Percentiles rank a stretch among this genome's conserved stretches.
phyloP scores from a whole-genome alignment of 2,888 invertebrate genomes.

The Lycophotia porphyrea region DNA sequence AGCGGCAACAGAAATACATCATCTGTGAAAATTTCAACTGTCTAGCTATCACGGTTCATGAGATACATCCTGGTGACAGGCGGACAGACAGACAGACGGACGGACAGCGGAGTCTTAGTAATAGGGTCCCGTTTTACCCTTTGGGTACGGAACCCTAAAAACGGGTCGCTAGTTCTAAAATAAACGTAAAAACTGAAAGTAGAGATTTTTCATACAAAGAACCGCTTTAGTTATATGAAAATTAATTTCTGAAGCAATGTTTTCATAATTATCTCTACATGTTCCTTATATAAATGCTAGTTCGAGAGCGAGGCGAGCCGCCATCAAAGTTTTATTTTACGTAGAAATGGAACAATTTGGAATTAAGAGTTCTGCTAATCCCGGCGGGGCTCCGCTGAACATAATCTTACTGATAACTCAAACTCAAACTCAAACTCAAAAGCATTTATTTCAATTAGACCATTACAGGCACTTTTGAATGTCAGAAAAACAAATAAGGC shows the following conservation, averaged over 20 bases:
- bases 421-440: no score
- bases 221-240: neutral
- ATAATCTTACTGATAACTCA: slow-evolving; percentile 33
- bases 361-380: slow-evolving; percentile 46
- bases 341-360: slow-evolving; percentile 34
- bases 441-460: no score
- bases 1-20: no score
- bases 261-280: slow-evolving; percentile 17
- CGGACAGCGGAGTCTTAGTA: no score
- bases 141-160: no score
- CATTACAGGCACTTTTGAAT: no score
- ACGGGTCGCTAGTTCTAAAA: neutral
- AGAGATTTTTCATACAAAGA: neutral
- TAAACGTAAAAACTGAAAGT: neutral
- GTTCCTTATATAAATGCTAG: slow-evolving; percentile 9
- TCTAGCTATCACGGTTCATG: no score
- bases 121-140: no score
- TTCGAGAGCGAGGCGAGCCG: slow-evolving; percentile 11
- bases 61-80: no score
- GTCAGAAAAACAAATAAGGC: no score
- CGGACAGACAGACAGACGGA: no score
- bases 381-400: slow-evolving; percentile 17
- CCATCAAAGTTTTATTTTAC: slow-evolving; percentile 37
- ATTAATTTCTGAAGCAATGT: neutral
- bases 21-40: no score